Evolutionary conservation across 2,797 vertebrate species (phyloP), one percentile per base, ranked within the genome.

Genomic region (Adrianichthys oophorus): DNA sequence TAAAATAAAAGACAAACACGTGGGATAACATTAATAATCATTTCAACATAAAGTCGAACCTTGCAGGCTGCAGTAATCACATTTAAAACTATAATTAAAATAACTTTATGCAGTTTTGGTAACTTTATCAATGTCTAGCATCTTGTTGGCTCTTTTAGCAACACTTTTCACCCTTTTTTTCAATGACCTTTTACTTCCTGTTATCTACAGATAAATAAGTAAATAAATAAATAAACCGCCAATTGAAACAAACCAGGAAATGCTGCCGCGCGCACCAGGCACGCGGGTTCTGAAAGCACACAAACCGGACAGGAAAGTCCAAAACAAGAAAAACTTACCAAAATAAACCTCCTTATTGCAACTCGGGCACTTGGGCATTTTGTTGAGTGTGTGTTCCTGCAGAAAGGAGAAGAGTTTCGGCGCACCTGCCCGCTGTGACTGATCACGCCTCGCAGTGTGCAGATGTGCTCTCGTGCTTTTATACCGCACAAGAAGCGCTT

Each of bases 261-360:
- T 16, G 45, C 7, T 16, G n/a, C 2, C 4, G 16, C 1, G 12
- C 32, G 42, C 6, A n/a, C 26, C 4, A 18, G 24, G 14, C 52
- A 17, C 8, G 21, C 12, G 5, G n/a, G 23, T 2, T 7, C 23
- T 2, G 16, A 45, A 8, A 5, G 44, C n/a, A 12, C 7, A 6
- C 15, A 26, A 8, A 48, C 8, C 5, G 6, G 24, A 18, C 32
- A 4, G 26, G 21, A 7, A 0, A 12, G 42, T 19, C 26, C 15
- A 26, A 67, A 14, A 23, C 14, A 44, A 55, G 10, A 16, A 1
- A 37, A 29, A 67, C 96, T 96, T 93, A 98, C 96, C 97, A 77
- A 98, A 98, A 86, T 97, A 98, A 74, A 98, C 96, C 73, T 96
- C 95, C 88, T 96, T 98, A 16, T 77, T 10, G 88, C 97, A 98